Base-by-base conservation (phyloP, 2,113 vertebrate species). In the Colaptes auratus region DNA sequence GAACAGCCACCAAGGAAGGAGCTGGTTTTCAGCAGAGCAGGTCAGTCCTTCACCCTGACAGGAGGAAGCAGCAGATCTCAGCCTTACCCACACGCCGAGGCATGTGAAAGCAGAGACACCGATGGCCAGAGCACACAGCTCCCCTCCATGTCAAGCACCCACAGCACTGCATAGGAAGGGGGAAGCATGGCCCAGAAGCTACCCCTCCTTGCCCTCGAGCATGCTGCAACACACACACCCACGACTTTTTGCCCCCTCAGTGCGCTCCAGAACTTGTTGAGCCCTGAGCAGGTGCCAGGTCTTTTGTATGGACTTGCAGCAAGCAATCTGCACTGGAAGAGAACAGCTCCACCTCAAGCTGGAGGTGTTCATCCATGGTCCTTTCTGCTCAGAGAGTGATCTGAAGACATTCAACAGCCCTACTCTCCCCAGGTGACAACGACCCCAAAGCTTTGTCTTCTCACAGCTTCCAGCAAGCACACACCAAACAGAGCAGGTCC, bases 31-130 rank as follows among this genome's bases (percentile, higher is more conserved):
- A 17, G 92, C 52, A 88, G 35, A 59, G 46, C 46, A 55, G 58
- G 35, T 39, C 50, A 17, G 19, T 50, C 55, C 75, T 42, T n/a
- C 2, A 0, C 0, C 1, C 6, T 0, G 1, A 33, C 5, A 2
- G 60, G 44, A 84, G 33, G 56, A 69, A 89, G 56, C 58, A 58
- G 58, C n/a, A 44, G 27, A 31, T 27, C 12, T 2, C 2, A 63
- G 59, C 4, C 0, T 21, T 25, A 31, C 30, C 46, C 4, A 0
- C 5, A 14, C 1, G 2, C 39, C 0, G 3, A 81, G 33, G 28
- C 55, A 61, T 7, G 0, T 0, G 2, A 35, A 31, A 65, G 56
- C 0, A 4, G 61, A 44, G 59, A 13, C 0, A 6, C 56, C 14
- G 15, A 11, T 31, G 72, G 36, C 39, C 2, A 0, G 55, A 75